Evolutionary conservation across 2,113 vertebrate species (phyloP).

Genomic region (Casuarius casuarius): DNA sequence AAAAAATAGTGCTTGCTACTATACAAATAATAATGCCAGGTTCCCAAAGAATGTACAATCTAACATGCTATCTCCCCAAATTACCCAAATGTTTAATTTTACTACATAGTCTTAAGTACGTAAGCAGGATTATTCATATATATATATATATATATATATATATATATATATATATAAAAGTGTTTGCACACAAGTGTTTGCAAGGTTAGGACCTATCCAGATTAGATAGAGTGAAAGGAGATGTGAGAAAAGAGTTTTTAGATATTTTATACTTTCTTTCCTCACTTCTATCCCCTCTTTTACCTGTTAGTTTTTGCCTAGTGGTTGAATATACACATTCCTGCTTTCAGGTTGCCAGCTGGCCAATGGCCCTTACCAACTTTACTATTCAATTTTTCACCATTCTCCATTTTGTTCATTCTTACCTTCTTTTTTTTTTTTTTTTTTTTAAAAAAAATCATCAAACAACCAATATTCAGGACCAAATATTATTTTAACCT

Average conservation of each 20-base stretch:
- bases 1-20: not conserved
- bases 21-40: not conserved
- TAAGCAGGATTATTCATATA: not conserved
- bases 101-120: not conserved
- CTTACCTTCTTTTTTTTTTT: not conserved
- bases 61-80: not conserved
- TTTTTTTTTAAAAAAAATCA: not conserved
- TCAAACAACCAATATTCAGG: not conserved
- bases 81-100: not conserved
- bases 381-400: not conserved
- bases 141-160: not conserved
- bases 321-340: not conserved
- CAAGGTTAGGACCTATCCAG: not conserved
- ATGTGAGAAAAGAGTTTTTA: not conserved
- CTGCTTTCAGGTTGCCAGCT: not conserved
- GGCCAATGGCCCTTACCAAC: not conserved
- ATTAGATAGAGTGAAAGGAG: not conserved
- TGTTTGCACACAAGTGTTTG: not conserved
- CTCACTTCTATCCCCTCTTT: not conserved
- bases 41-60: not conserved
- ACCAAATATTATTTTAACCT: not conserved
- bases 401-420: not conserved
- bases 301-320: not conserved
- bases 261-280: not conserved
- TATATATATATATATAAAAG: too few species aligned